phyloP scores from a whole-genome alignment of 2,113 vertebrate genomes.

The Phycodurus eques region DNA sequence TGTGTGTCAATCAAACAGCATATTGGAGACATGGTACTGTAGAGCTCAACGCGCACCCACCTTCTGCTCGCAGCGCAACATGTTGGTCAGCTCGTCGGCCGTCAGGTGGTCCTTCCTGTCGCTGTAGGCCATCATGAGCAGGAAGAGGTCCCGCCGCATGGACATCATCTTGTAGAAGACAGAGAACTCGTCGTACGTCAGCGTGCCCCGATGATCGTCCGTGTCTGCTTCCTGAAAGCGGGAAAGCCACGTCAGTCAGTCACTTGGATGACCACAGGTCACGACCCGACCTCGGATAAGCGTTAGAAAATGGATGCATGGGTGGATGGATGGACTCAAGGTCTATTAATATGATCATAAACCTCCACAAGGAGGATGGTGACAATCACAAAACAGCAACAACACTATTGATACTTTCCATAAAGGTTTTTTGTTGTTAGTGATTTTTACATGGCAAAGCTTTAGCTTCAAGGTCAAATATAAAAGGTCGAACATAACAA shows the following conservation, averaged over 20 bases:
- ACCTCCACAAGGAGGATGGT: neutral
- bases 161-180: slow-evolving; percentile 99
- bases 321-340: too few species aligned
- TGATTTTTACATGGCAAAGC: too few species aligned
- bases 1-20: too few species aligned
- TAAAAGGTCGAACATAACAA: too few species aligned
- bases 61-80: slow-evolving; percentile 91
- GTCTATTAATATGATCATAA: neutral
- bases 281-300: too few species aligned
- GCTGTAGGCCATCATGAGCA: slow-evolving; percentile 89
- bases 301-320: too few species aligned
- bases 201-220: slow-evolving; percentile 91
- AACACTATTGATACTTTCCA: too few species aligned
- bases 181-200: slow-evolving; percentile 94
- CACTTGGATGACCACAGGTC: neutral
- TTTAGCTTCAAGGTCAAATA: too few species aligned
- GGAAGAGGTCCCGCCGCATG: slow-evolving; percentile 87
- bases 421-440: too few species aligned
- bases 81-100: slow-evolving; percentile 84
- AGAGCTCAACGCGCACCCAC: slow-evolving; percentile 56
- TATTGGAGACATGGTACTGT: too few species aligned
- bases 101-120: slow-evolving; percentile 94
- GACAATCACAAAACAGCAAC: too few species aligned
- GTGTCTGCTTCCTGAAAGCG: slow-evolving; percentile 89
- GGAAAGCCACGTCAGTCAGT: neutral